Conservation (phyloP, 1,140 invertebrate species). For the Pseudomyrmex pallidus region DNA sequence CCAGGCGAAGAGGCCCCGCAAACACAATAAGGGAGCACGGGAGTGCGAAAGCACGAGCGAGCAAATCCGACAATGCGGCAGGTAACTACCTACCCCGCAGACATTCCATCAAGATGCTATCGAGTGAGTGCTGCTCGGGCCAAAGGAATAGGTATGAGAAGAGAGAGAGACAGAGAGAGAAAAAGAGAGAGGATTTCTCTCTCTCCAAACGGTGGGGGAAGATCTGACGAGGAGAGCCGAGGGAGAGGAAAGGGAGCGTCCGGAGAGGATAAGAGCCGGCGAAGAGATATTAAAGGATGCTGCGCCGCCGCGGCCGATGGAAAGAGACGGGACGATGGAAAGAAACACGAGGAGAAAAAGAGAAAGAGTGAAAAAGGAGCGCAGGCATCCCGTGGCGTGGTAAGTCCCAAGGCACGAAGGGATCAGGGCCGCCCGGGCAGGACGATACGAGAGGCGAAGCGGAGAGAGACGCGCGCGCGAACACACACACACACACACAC, state of each 20-base stretch:
- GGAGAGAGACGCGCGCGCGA: conserved; percentile 23
- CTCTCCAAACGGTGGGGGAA: background rate
- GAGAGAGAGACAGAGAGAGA: conserved; percentile 4
- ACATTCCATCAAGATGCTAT: conserved; percentile 84
- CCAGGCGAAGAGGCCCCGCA: conserved; percentile 51
- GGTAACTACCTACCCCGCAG: conserved; percentile 78
- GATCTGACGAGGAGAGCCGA: background rate
- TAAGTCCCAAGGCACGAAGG: conserved; percentile 75
- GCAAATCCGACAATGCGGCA: conserved; percentile 80
- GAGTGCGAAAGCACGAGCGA: conserved; percentile 73
- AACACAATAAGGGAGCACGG: conserved; percentile 61
- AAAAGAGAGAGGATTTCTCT: too few relatives aligned
- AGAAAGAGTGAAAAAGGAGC: conserved; percentile 13
- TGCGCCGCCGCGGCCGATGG: conserved; percentile 72
- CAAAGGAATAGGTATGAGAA: conserved; percentile 57
- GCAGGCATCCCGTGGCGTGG: conserved; percentile 79
- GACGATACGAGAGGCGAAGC: background rate
- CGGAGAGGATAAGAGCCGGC: conserved; percentile 70
- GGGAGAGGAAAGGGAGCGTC: conserved; percentile 47
- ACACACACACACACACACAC: too few relatives aligned
- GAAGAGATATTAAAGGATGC: conserved; percentile 83
- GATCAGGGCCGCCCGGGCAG: conserved; percentile 65
- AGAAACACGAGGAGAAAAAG: conserved; percentile 9
- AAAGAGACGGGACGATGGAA: conserved; percentile 34
- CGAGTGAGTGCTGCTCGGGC: conserved; percentile 71